Conservation (phyloP, 2,797 vertebrate genomes). For the Triplophysa yarkandensis region DNA sequence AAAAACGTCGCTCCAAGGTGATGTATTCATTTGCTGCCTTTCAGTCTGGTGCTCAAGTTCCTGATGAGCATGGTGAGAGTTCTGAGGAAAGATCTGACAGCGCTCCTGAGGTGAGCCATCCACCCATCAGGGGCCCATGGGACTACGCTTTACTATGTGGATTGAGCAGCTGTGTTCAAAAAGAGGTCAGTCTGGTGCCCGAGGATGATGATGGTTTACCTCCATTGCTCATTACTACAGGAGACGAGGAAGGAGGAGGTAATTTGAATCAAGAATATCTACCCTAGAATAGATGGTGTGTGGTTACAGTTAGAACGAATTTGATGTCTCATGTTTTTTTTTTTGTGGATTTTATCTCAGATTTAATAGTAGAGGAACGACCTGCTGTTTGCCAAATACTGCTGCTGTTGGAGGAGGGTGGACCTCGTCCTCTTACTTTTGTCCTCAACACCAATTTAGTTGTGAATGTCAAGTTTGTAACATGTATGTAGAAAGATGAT, state of each 20-base stretch:
- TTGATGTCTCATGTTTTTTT: constrained; percentile 12
- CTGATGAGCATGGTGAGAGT: constrained; percentile 31
- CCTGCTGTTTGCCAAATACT: constrained; percentile 82
- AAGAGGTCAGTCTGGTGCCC: constrained; percentile 80
- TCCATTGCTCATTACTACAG: constrained; percentile 82
- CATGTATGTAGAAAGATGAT: constrained; percentile 77
- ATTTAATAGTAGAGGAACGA: constrained; percentile 81
- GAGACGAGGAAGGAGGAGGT: constrained; percentile 80
- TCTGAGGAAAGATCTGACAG: constrained; percentile 10
- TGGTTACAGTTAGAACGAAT: background rate
- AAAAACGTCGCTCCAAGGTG: background rate
- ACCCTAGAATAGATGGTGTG: background rate
- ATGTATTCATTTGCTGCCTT: constrained; percentile 27
- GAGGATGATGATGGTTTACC: constrained; percentile 82
- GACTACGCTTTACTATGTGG: constrained; percentile 81
- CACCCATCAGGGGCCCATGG: constrained; percentile 70
- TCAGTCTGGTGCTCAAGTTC: constrained; percentile 59
- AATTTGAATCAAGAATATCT: constrained; percentile 24
- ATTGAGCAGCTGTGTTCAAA: constrained; percentile 75
- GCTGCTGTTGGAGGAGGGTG: constrained; percentile 80
- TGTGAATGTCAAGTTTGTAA: constrained; percentile 86
- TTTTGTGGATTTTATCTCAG: constrained; percentile 68
- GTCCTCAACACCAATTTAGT: constrained; percentile 91
- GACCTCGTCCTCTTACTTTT: constrained; percentile 83
- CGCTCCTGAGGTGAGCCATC: constrained; percentile 51